Percentiles rank a stretch among this genome's conserved stretches.
Evolutionary conservation across 2,888 invertebrate genomes (phyloP).

Genomic region (Trilocha varians): DNA sequence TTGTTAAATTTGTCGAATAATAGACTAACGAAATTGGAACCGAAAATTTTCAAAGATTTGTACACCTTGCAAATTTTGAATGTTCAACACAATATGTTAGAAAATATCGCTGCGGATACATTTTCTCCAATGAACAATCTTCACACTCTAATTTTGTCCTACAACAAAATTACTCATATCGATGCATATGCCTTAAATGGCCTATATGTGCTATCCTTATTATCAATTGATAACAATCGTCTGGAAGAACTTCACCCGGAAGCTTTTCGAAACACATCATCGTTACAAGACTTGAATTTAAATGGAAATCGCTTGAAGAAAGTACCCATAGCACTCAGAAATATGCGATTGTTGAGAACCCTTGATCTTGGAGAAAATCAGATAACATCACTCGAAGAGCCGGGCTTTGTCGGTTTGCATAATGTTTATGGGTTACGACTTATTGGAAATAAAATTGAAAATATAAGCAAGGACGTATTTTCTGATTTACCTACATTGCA

Average conservation of each 20-base stretch:
- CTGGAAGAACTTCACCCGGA: constrained; percentile 88
- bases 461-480: constrained; percentile 85
- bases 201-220: constrained; percentile 86
- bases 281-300: constrained; percentile 90
- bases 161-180: constrained; percentile 87
- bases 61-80: constrained; percentile 90
- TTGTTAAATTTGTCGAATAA: constrained; percentile 90
- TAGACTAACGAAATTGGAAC: constrained; percentile 84
- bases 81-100: constrained; percentile 87
- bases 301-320: constrained; percentile 88
- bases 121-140: constrained; percentile 94
- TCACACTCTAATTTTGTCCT: constrained; percentile 89
- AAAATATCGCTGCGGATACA: constrained; percentile 88
- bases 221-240: constrained; percentile 89
- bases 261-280: constrained; percentile 92
- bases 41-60: constrained; percentile 87
- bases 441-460: constrained; percentile 89
- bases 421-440: constrained; percentile 90
- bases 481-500: constrained; percentile 86
- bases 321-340: constrained; percentile 86
- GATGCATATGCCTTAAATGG: constrained; percentile 92
- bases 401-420: constrained; percentile 87
- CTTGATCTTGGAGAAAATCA: constrained; percentile 94
- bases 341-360: constrained; percentile 88
- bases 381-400: constrained; percentile 85